Base-by-base conservation (phyloP, 37 sponge, comb jelly and placozoan genomes). In the Spongia lamella region DNA sequence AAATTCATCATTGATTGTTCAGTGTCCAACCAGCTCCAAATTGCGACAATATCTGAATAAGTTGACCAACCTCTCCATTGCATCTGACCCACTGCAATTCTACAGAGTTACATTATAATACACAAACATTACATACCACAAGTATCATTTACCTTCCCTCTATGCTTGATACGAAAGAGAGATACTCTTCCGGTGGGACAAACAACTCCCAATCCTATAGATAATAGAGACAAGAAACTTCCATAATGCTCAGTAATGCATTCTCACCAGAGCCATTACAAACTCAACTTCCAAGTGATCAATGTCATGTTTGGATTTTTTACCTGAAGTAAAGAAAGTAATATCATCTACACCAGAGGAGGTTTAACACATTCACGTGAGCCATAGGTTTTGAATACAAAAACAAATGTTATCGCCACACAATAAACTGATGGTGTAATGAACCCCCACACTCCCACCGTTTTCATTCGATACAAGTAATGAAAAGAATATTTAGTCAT, bases 191-290 rank as follows among this genome's bases (percentile, higher is more conserved):
- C 62, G 81, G 22, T 5, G 91, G 66, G 3, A 90, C 91, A 67
- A 65, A 90, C 34, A 90, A 56, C 38, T 56, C 71, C 91, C 91
- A 90, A 53, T 85, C 82, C 91, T 90, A 66, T 7, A 66, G 0
- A 31, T 13, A 56, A n/a, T 16, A 2, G 37, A 3, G 27, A 55
- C 6, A 60, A 21, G 35, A 25, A 30, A 54, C 40, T 26, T 40
- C 17, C 25, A 38, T 32, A 22, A 58, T 63, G 1, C 21, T 17
- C 25, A 24, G 16, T 58, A 20, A 20, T 2, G 1, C 40, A 43
- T 43, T 43, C 47, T 43, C 9, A 43, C 47, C 47, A 43, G 9
- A 13, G 47, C 47, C 47, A 9, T 13, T 5, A 43, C 9, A 43
- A 43, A 43, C 47, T 43, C 47, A 43, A 43, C 9, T 43, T 43